phyloP scores from a whole-genome alignment of 92 coral and sea anemone genomes.

The Siderastrea siderea region DNA sequence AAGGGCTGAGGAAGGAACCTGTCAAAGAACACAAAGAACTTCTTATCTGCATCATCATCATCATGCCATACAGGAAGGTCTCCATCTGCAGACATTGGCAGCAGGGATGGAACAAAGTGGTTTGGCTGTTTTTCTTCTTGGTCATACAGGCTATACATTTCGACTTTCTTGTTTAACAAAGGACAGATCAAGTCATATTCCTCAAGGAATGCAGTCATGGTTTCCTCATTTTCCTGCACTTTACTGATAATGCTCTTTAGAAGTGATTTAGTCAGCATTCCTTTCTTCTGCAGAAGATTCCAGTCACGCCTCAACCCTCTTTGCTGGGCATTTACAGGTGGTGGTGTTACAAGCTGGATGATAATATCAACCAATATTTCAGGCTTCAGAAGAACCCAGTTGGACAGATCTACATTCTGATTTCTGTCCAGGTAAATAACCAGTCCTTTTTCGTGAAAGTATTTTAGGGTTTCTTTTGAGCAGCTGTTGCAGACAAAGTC shows the following conservation, averaged over 20 bases:
- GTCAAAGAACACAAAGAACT: constrained; percentile 54
- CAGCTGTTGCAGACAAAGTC: not conserved
- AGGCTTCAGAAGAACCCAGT: constrained; percentile 67
- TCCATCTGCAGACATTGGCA: constrained; percentile 44
- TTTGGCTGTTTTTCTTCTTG: constrained; percentile 11
- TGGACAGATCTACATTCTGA: constrained; percentile 23
- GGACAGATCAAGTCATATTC: constrained; percentile 67
- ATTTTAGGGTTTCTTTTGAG: constrained; percentile 45
- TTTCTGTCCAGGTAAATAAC: constrained; percentile 49
- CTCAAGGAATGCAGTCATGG: constrained; percentile 63
- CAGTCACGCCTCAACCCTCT: constrained; percentile 62
- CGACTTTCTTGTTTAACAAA: not conserved
- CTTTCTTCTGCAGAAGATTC: constrained; percentile 37
- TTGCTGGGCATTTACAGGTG: constrained; percentile 5
- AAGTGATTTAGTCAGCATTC: constrained; percentile 55
- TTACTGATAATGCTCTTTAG: constrained; percentile 43
- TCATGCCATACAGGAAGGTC: constrained; percentile 35
- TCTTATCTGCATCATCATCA: constrained; percentile 30
- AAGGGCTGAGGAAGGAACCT: constrained; percentile 70
- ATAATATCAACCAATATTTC: constrained; percentile 53
- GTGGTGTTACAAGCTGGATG: constrained; percentile 31
- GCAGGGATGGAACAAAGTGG: constrained; percentile 74
- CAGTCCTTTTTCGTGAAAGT: constrained; percentile 69
- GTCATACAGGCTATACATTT: not conserved
- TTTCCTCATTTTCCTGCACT: constrained; percentile 24